A percentile compares a stretch with the other conserved stretches of the same genome.
Conservation (phyloP, 2,797 vertebrate genomes). For the Erpetoichthys calabaricus region DNA sequence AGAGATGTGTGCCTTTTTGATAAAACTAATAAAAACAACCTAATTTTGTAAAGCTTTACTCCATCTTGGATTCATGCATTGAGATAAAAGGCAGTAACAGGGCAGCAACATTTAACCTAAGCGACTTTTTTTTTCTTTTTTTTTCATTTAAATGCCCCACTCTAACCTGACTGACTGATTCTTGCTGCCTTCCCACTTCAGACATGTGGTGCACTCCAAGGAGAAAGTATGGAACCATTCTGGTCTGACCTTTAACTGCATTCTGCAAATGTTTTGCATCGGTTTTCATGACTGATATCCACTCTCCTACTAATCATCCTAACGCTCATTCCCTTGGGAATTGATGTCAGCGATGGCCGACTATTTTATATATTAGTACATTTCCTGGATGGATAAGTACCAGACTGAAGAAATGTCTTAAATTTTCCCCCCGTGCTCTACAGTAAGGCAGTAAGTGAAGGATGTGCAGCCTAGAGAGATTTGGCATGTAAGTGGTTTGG, state of each 20-base stretch:
- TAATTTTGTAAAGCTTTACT: slow-evolving; percentile 14
- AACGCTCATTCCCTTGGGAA: slow-evolving; percentile 3
- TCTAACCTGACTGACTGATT: slow-evolving; percentile 10
- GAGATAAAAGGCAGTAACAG: too few species aligned
- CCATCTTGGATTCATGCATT: slow-evolving; percentile 32
- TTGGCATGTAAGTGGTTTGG: background rate
- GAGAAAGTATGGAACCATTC: slow-evolving; percentile 20
- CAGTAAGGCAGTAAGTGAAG: slow-evolving; percentile 30
- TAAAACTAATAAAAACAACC: slow-evolving; percentile 28
- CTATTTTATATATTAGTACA: slow-evolving; percentile 18
- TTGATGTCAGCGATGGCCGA: slow-evolving; percentile 3
- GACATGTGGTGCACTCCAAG: slow-evolving; percentile 3
- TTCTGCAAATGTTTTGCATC: slow-evolving; percentile 12
- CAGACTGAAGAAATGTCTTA: slow-evolving; percentile 40
- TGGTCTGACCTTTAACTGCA: slow-evolving; percentile 13
- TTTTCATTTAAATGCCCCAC: slow-evolving; percentile 26
- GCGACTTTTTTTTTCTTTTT: slow-evolving; percentile 23
- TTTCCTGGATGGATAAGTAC: slow-evolving; percentile 24
- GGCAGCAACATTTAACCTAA: slow-evolving; percentile 10
- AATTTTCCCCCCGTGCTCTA: slow-evolving; percentile 47
- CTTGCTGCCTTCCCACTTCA: background rate
- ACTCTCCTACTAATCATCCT: slow-evolving; percentile 4
- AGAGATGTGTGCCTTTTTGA: slow-evolving; percentile 38
- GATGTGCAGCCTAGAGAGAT: slow-evolving; percentile 27
- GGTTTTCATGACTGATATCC: slow-evolving; percentile 5